These are phyloP conservation scores for Crenichthys baileyi DNA, from an alignment of 2,797 vertebrate genomes.

Conservation along the genomic window DNA sequence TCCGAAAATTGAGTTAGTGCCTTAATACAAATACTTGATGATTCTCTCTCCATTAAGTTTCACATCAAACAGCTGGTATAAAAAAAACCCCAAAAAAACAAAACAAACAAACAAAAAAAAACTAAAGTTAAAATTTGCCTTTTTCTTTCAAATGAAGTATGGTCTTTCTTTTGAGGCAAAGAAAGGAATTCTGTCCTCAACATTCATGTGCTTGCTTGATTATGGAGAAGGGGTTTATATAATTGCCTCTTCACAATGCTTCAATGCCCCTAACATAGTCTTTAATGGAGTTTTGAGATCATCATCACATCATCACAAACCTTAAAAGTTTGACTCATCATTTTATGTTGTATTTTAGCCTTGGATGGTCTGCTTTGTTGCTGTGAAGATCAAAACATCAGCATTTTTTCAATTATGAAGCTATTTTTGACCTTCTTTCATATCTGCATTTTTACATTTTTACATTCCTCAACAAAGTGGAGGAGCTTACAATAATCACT, in stretches of 20 bases:
- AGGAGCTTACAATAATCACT: not conserved
- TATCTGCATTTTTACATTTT: not conserved
- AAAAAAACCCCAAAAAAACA: no score
- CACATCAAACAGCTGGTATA: no score
- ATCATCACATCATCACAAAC: not conserved
- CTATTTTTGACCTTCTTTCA: not conserved
- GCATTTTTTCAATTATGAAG: not conserved
- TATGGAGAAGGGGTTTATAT: not conserved
- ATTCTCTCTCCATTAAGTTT: no score
- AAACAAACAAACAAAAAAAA: no score
- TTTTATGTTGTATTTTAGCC: not conserved
- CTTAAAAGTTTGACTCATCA: not conserved
- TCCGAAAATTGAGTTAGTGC: no score
- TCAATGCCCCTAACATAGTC: not conserved
- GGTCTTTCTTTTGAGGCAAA: not conserved
- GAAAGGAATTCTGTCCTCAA: not conserved
- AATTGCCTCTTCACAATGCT: not conserved
- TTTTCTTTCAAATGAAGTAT: not conserved
- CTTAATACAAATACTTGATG: no score
- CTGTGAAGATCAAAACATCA: not conserved
- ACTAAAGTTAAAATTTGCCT: no score
- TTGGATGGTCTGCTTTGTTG: not conserved
- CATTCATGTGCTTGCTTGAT: not conserved
- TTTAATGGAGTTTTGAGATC: not conserved
- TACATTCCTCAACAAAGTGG: not conserved